These are phyloP conservation scores for Dicentrarchus labrax DNA, from an alignment of 2,113 vertebrate genomes.

Conservation along the genomic window DNA sequence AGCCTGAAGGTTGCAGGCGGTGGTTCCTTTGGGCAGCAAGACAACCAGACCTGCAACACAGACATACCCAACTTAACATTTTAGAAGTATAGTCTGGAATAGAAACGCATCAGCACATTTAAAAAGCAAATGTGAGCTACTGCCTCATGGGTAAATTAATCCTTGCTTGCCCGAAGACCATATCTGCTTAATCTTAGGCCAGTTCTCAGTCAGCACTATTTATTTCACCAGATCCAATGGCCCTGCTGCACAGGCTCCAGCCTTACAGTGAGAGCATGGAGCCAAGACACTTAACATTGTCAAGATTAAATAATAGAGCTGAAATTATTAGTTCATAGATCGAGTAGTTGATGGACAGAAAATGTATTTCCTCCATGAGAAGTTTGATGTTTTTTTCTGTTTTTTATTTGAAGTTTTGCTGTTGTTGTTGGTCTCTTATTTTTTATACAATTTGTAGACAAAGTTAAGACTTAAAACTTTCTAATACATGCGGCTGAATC, in stretches of 20 bases:
- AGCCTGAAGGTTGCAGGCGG: neutral
- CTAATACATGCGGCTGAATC: neutral
- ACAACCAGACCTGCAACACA: slow-evolving; percentile 57
- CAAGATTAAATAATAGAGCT: neutral
- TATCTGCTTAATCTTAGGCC: slow-evolving; percentile 50
- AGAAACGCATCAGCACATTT: slow-evolving; percentile 30
- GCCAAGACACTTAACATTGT: neutral
- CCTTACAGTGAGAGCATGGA: slow-evolving; percentile 1
- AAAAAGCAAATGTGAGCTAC: slow-evolving; percentile 15
- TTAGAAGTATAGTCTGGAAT: slow-evolving; percentile 22
- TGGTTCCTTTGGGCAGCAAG: slow-evolving; percentile 17
- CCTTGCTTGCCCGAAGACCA: slow-evolving; percentile 19
- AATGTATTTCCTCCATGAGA: neutral
- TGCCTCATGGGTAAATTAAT: slow-evolving; percentile 44
- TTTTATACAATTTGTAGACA: neutral
- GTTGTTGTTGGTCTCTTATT: neutral
- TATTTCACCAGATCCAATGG: slow-evolving; percentile 2
- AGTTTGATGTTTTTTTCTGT: neutral
- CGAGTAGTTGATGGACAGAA: neutral
- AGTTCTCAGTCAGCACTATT: slow-evolving; percentile 49
- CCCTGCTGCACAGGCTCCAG: neutral
- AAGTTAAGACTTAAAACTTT: neutral
- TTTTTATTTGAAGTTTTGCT: neutral
- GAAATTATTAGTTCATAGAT: neutral
- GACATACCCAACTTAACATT: slow-evolving; percentile 27